Conservation (phyloP, 2,888 invertebrate genomes). For the Eutolmus rufibarbis region DNA sequence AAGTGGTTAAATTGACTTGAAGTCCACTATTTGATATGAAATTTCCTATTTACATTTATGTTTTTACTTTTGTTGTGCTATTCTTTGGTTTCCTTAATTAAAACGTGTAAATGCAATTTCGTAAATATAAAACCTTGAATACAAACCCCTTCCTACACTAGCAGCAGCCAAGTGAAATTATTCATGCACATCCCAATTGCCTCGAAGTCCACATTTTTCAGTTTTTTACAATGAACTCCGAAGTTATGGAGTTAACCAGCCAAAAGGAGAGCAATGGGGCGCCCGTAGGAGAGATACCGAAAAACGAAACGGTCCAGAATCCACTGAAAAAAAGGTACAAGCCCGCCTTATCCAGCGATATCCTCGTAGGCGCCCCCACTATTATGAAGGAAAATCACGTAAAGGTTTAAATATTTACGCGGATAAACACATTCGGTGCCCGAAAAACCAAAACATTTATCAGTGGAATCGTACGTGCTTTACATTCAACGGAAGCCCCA, state of each 20-base stretch:
- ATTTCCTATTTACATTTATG: no score
- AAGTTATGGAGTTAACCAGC: not conserved
- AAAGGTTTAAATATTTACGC: constrained; percentile 44
- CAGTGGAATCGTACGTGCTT: constrained; percentile 39
- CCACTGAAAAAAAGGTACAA: not conserved
- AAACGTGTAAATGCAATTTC: no score
- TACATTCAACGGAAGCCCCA: constrained; percentile 14
- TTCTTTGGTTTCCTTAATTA: no score
- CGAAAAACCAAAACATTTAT: constrained; percentile 43
- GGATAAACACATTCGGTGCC: constrained; percentile 43
- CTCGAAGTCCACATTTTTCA: not conserved
- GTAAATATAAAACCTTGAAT: no score
- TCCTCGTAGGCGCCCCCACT: not conserved
- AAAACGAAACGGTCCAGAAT: not conserved
- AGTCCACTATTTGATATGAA: no score
- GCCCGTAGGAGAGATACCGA: not conserved
- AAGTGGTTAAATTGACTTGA: no score
- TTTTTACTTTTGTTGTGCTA: no score
- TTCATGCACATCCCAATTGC: not conserved
- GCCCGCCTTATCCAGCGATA: not conserved
- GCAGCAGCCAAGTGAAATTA: not conserved
- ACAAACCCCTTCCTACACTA: not conserved
- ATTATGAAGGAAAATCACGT: constrained; percentile 43
- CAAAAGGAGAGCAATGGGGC: not conserved
- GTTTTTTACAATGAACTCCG: not conserved